Percentiles rank a stretch among this genome's conserved stretches.
Conservation (phyloP, 2,113 vertebrate genomes). For the Edolisoma coerulescens region DNA sequence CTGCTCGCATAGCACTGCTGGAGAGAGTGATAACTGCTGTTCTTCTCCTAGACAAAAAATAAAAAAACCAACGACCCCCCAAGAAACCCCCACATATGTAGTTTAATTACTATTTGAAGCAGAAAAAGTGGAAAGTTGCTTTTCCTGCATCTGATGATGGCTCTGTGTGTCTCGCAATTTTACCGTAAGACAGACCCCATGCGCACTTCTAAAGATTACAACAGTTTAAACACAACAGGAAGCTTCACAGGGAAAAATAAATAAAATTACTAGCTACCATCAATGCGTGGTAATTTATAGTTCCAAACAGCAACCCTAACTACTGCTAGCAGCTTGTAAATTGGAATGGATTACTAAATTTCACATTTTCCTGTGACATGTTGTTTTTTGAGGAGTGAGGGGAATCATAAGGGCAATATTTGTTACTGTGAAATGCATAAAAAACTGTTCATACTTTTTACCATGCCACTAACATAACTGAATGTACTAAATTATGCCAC, state of each 20-base stretch:
- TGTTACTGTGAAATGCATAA: background rate
- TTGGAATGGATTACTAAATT: constrained; percentile 38
- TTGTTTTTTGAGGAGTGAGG: background rate
- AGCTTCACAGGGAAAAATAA: constrained; percentile 33
- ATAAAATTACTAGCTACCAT: constrained; percentile 22
- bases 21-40: background rate
- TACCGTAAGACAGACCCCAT: background rate
- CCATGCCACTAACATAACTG: background rate
- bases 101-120: constrained; percentile 7
- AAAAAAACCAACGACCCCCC: background rate
- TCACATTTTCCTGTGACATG: background rate
- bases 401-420: background rate
- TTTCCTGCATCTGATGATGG: background rate
- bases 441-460: background rate
- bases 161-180: background rate
- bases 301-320: background rate
- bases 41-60: background rate
- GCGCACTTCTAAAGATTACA: constrained; percentile 24
- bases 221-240: constrained; percentile 49
- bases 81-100: background rate
- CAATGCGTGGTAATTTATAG: constrained; percentile 33
- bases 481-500: background rate
- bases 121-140: background rate
- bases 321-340: constrained; percentile 35
- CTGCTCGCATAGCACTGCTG: background rate